Percentiles rank a stretch among this genome's conserved stretches.
Evolutionary conservation across 2,888 invertebrate genomes (phyloP).

Genomic region (Tetanocera ferruginea): DNA sequence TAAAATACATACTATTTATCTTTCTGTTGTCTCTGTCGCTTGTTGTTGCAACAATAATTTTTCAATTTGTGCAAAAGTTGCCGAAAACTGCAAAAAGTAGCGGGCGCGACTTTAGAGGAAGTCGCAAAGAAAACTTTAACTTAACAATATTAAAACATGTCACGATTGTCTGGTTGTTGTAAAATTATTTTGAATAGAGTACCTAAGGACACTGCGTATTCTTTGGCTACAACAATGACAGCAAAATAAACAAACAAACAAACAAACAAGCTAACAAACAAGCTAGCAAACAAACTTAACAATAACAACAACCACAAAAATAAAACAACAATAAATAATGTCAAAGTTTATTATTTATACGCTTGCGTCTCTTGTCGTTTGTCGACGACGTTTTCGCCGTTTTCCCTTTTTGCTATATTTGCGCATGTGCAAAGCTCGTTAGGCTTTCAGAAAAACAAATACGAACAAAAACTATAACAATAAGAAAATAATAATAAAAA

Average conservation of each 20-base stretch:
- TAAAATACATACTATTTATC: too few species aligned
- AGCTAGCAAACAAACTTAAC: background rate
- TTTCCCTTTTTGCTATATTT: background rate
- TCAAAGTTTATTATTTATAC: slow-evolving; percentile 20
- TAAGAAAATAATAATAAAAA: background rate
- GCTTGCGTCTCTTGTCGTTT: background rate
- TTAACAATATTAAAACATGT: slow-evolving; percentile 10
- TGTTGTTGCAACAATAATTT: background rate
- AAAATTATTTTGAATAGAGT: background rate
- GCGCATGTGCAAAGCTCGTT: background rate
- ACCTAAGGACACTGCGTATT: slow-evolving; percentile 7
- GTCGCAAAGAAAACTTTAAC: background rate
- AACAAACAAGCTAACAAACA: background rate
- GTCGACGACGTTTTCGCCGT: background rate
- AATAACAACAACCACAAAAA: background rate
- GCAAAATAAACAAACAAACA: background rate
- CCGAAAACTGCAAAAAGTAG: background rate
- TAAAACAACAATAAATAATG: slow-evolving; percentile 5
- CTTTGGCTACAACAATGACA: slow-evolving; percentile 1
- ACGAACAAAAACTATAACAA: background rate
- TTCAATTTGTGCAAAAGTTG: background rate
- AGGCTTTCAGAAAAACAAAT: background rate
- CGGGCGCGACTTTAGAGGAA: background rate
- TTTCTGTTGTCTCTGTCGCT: too few species aligned
- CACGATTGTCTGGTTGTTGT: slow-evolving; percentile 16